Evolutionary conservation across 2,113 vertebrate genomes (phyloP).

Genomic region (Gnathonemus echidnorhynchus): DNA sequence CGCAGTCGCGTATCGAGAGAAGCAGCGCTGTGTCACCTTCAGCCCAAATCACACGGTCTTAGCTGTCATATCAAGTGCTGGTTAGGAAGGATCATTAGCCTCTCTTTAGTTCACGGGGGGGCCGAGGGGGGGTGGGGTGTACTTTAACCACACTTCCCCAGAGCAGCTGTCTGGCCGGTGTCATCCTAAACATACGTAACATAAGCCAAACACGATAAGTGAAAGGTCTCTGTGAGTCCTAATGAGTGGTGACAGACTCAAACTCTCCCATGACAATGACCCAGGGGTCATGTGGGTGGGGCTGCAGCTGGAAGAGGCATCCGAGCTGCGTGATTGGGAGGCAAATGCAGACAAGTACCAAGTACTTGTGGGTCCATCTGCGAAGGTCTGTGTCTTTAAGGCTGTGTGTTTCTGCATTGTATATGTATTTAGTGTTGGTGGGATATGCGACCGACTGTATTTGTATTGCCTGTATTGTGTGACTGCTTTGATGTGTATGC

Average conservation of each 20-base stretch:
- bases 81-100: neutral
- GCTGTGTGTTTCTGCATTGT: neutral
- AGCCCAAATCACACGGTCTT: neutral
- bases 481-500: neutral
- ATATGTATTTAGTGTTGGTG: neutral
- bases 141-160: neutral
- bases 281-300: neutral
- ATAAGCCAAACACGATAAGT: slow-evolving; percentile 8
- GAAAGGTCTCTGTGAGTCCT: neutral
- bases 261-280: neutral
- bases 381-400: neutral
- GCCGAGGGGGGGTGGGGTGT: neutral
- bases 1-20: neutral
- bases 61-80: neutral
- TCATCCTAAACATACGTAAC: slow-evolving; percentile 1
- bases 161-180: neutral
- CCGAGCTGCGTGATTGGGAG: neutral
- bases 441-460: neutral
- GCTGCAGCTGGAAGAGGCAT: neutral
- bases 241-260: neutral
- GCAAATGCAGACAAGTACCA: neutral
- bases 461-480: neutral
- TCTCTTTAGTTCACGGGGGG: neutral
- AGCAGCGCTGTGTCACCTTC: neutral
- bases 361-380: neutral